Evolutionary conservation across 1,140 invertebrate genomes (phyloP).

Genomic region (Dreissena rostriformis): DNA sequence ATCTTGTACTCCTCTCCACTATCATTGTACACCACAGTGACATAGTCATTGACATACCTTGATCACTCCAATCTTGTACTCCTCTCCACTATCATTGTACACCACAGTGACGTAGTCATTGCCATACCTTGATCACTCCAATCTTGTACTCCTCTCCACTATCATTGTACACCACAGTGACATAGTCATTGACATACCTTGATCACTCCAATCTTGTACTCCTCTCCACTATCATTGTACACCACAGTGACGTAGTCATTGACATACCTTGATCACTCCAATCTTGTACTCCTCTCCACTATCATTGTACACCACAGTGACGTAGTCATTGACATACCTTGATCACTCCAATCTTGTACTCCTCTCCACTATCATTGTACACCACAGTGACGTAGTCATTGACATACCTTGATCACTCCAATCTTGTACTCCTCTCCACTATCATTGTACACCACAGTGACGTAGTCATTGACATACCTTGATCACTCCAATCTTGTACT

Average conservation of each 20-base stretch:
- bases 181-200: conserved; percentile 98
- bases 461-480: conserved; percentile 98
- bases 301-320: conserved; percentile 99
- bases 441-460: conserved; percentile 99
- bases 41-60: conserved; percentile 98
- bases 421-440: conserved; percentile 95
- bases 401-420: too few relatives aligned
- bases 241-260: conserved; percentile 99
- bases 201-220: too few relatives aligned
- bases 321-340: conserved; percentile 98
- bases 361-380: conserved; percentile 97
- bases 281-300: conserved; percentile 95
- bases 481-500: too few relatives aligned
- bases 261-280: too few relatives aligned
- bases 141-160: conserved; percentile 95
- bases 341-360: too few relatives aligned
- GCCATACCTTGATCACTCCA: too few relatives aligned
- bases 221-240: conserved; percentile 97
- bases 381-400: conserved; percentile 99
- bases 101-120: conserved; percentile 99
- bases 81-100: conserved; percentile 97
- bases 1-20: conserved; percentile 95
- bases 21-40: conserved; percentile 99
- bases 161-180: conserved; percentile 99
- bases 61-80: too few relatives aligned